These are phyloP conservation scores for Schizopygopsis pylzovi DNA, from an alignment of 2,797 vertebrate species.

Conservation along the genomic window DNA sequence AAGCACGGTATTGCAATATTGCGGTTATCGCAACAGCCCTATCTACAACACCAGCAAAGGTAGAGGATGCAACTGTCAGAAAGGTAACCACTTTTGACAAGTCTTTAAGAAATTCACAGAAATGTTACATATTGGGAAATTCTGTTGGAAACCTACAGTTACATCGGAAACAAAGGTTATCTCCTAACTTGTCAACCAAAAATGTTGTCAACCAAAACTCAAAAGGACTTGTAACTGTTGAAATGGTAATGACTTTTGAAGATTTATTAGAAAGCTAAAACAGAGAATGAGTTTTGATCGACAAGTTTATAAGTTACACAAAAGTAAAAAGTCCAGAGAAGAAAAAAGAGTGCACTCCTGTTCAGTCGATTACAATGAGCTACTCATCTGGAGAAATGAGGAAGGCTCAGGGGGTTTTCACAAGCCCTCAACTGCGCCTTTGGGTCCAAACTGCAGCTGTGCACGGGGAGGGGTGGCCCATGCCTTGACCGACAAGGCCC, in stretches of 20 bases:
- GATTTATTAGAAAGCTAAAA: neutral
- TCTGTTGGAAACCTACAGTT: neutral
- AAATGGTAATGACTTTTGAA: neutral
- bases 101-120: neutral
- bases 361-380: constrained; percentile 44
- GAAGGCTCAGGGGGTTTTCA: constrained; percentile 47
- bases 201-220: neutral
- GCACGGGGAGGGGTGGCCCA: constrained; percentile 36
- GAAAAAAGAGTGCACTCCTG: constrained; percentile 30
- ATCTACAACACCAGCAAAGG: neutral
- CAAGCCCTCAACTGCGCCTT: constrained; percentile 43
- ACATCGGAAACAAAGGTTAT: neutral
- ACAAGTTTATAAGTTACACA: neutral
- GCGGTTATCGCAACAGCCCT: too few relatives aligned
- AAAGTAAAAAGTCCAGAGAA: neutral
- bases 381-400: constrained; percentile 52
- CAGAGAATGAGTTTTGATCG: neutral
- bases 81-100: neutral
- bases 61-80: neutral
- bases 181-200: neutral
- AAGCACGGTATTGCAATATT: too few relatives aligned
- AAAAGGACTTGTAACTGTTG: neutral
- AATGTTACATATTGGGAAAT: neutral
- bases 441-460: constrained; percentile 53
- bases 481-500: constrained; percentile 44